Conservation (phyloP, 2,888 invertebrate species). For the Nebria salina region DNA sequence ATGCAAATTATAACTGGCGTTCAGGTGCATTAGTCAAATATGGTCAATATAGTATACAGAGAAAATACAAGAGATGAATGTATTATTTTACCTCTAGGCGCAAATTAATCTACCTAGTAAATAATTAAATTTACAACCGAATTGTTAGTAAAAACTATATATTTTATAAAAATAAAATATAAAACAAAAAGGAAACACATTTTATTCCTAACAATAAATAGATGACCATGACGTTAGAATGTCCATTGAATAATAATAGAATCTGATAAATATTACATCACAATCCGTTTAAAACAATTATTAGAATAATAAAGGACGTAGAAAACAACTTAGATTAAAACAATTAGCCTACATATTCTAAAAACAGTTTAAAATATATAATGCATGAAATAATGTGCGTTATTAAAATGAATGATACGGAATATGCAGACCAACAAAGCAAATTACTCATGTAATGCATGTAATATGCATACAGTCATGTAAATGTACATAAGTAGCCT, state of each 20-base stretch:
- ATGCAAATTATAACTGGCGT: constrained; percentile 6
- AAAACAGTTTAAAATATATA: background rate
- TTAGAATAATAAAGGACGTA: background rate
- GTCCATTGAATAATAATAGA: too few relatives aligned
- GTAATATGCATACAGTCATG: background rate
- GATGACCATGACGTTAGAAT: too few relatives aligned
- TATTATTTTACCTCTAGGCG: too few relatives aligned
- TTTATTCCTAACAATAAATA: too few relatives aligned
- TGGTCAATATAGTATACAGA: background rate
- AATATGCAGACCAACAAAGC: background rate
- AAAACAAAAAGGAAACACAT: too few relatives aligned
- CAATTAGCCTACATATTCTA: background rate
- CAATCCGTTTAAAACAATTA: too few relatives aligned
- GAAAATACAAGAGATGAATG: background rate
- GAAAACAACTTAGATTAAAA: background rate
- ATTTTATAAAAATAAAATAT: too few relatives aligned
- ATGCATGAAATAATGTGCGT: background rate
- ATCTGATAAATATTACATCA: too few relatives aligned
- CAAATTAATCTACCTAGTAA: too few relatives aligned
- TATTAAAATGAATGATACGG: background rate
- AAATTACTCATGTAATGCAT: background rate
- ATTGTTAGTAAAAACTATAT: too few relatives aligned
- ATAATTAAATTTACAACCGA: too few relatives aligned
- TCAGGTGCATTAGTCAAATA: background rate
- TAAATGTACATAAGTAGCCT: background rate